Evolutionary conservation across 2,888 invertebrate species (phyloP), one percentile per base, ranked within the genome.

Genomic region (Alitta virens): DNA sequence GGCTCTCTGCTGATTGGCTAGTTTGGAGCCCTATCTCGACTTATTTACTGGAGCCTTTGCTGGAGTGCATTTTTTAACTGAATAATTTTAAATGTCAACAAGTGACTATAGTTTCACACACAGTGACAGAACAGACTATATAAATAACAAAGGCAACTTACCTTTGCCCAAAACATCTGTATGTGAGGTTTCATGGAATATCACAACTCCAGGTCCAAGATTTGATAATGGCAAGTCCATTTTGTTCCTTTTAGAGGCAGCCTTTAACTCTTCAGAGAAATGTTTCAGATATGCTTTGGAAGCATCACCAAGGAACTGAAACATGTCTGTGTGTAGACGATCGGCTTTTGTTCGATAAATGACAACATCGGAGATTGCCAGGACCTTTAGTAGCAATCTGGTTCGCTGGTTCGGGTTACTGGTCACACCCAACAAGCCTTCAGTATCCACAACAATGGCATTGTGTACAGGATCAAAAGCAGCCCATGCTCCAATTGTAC

Each of bases 341-440:
- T 91, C 91, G 0, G 90, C 88, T 62, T 89, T 85, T 12, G 91
- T 90, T 61, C 90, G 85, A 78, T 89, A 91, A 54, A 92, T 87
- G 0, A 91, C 87, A 67, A 92, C 86, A 80, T 92, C 91, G 2
- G 91, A 91, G 56, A 91, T 86, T 3, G 91, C 91, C n/a, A 92
- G 83, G 56, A 91, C 87, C 84, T 91, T 69, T 33, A 91, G 82
- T 53, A 91, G 80, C 57, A 91, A 85, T 55, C 90, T 84, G 67
- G 87, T 89, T 58, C 88, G 82, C 76, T 87, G 87, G 71, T 87
- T 86, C 69, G 87, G 87, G 73, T 86, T 85, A 63, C 82, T 80
- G 1, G 87, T 85, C 23, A 82, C 82, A 68, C 90, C 90, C 59
- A 79, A 82, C 51, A 91, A 82, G n/a, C 91, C 91, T 82, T 91